phyloP scores from a whole-genome alignment of 2,113 vertebrate species.

The Salvelinus fontinalis region DNA sequence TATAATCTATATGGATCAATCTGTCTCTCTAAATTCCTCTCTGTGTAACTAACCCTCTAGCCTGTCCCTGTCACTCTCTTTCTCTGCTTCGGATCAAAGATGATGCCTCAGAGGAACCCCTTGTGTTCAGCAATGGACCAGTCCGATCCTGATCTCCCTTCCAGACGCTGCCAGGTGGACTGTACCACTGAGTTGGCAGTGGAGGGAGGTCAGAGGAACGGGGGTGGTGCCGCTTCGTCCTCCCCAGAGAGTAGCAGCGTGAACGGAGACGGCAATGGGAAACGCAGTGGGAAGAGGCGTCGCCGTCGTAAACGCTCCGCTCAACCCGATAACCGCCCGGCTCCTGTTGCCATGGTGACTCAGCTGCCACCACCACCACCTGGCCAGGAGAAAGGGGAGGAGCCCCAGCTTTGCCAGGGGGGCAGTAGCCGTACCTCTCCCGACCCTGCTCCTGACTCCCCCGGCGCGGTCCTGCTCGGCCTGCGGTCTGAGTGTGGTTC shows the following conservation, averaged over 20 bases:
- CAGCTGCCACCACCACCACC: too few species aligned
- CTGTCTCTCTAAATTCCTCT: conserved; percentile 41
- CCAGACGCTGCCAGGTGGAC: conserved; percentile 61
- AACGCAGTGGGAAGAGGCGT: conserved; percentile 63
- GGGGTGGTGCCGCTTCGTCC: conserved; percentile 46
- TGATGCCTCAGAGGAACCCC: conserved; percentile 81
- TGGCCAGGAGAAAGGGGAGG: too few species aligned
- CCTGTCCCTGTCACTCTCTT: conserved; percentile 50
- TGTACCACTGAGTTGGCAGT: neutral
- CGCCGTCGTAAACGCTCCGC: conserved; percentile 61
- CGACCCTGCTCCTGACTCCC: conserved; percentile 11
- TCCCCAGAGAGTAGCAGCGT: conserved; percentile 66
- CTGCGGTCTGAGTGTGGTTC: conserved; percentile 70
- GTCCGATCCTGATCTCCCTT: conserved; percentile 59
- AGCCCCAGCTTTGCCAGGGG: conserved; percentile 11
- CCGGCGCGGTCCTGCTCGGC: conserved; percentile 61
- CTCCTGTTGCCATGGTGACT: neutral
- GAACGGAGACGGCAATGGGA: conserved; percentile 60
- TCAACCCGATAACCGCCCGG: conserved; percentile 35
- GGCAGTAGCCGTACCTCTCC: conserved; percentile 10
- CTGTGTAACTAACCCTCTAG: conserved; percentile 67
- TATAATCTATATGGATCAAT: conserved; percentile 10
- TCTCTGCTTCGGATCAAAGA: conserved; percentile 74
- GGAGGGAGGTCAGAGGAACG: conserved; percentile 45
- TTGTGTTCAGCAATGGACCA: conserved; percentile 74